A percentile compares a stretch with the other conserved stretches of the same genome.
phyloP scores from a whole-genome alignment of 1,140 invertebrate species.

The Polypedilum vanderplanki region DNA sequence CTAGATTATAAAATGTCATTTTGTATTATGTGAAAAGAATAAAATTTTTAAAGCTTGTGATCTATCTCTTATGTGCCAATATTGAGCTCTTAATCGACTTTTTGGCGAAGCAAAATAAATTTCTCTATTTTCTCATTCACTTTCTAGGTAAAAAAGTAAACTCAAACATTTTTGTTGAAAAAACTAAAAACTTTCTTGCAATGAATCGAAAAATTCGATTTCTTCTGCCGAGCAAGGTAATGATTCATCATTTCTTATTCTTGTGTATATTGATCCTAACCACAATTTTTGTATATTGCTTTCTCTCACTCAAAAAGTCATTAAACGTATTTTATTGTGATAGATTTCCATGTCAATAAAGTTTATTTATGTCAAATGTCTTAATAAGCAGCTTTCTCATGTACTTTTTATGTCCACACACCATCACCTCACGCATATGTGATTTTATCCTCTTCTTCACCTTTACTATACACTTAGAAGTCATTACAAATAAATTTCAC shows the following conservation, averaged over 20 bases:
- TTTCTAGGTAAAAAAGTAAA: background rate
- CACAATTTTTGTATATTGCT: no score
- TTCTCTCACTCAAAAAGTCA: no score
- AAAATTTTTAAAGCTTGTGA: background rate
- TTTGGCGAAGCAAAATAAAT: background rate
- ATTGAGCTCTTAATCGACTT: background rate
- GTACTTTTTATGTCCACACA: no score
- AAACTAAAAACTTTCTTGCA: background rate
- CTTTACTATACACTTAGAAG: no score
- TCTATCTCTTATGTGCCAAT: background rate
- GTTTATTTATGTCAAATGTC: no score
- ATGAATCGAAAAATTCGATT: slow-evolving; percentile 21
- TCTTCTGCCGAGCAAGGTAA: slow-evolving; percentile 2
- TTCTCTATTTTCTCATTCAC: slow-evolving; percentile 1
- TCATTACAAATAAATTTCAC: no score
- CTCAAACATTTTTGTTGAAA: background rate
- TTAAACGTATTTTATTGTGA: no score
- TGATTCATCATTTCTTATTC: background rate
- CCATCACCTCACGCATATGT: no score
- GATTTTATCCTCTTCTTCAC: no score
- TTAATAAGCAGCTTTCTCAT: no score
- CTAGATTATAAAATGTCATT: background rate
- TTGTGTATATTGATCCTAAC: no score
- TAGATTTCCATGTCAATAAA: no score
- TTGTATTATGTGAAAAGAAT: background rate